A percentile compares a stretch with the other conserved stretches of the same genome.
phyloP scores from a whole-genome alignment of 2,113 vertebrate genomes.

The Phycodurus eques region DNA sequence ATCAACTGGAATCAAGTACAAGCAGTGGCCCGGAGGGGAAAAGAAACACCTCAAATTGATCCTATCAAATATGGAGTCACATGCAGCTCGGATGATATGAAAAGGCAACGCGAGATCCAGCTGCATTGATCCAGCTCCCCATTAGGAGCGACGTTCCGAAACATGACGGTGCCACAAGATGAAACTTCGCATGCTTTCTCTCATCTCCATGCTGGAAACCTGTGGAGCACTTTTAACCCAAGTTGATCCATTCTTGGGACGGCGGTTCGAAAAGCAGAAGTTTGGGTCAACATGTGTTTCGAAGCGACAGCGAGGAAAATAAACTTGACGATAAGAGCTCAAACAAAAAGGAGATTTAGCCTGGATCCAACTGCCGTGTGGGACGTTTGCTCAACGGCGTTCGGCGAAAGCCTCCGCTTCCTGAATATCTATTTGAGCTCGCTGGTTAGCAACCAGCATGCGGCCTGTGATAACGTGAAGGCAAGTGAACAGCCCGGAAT shows the following conservation, averaged over 20 bases:
- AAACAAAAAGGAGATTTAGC: conserved; percentile 25
- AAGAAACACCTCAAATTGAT: conserved; percentile 33
- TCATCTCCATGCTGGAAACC: neutral
- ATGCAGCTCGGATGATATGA: conserved; percentile 59
- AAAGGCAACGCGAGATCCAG: conserved; percentile 58
- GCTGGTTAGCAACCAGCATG: conserved; percentile 41
- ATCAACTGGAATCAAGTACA: conserved; percentile 56
- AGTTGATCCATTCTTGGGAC: neutral
- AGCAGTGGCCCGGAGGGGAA: conserved; percentile 4
- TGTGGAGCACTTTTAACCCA: neutral
- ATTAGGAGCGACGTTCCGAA: conserved; percentile 62
- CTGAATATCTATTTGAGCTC: conserved; percentile 56
- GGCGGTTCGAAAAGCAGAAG: conserved; percentile 29
- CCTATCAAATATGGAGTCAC: conserved; percentile 34
- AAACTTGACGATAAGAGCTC: conserved; percentile 23
- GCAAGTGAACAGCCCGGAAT: conserved; percentile 14
- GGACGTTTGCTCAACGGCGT: neutral
- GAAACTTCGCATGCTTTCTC: conserved; percentile 22
- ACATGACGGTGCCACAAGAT: conserved; percentile 36
- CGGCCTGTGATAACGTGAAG: conserved; percentile 50
- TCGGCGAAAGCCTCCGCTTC: conserved; percentile 3
- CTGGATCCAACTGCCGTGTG: conserved; percentile 19
- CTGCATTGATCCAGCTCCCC: conserved; percentile 57
- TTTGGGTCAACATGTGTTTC: conserved; percentile 55
- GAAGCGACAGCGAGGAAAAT: conserved; percentile 20